Base-by-base conservation (phyloP, 2,797 vertebrate genomes). In the Mormyrops boulengeri region DNA sequence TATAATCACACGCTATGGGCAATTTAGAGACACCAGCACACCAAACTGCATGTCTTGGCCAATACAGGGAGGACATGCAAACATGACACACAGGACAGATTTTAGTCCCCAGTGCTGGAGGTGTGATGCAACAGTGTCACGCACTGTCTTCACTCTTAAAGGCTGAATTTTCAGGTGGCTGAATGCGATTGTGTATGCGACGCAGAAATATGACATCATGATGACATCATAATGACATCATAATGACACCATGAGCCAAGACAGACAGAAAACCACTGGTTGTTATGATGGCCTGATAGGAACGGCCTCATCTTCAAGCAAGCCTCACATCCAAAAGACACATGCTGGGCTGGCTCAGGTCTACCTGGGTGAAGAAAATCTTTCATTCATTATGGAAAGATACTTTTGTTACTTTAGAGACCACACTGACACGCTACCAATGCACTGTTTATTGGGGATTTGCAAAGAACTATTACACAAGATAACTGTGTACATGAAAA, bases 401-500 rank as follows among this genome's bases (percentile, higher is more conserved):
- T 38, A 41, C 34, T 38, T 41, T 47, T 47, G 2, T 82, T 82
- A 44, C 44, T 44, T 82, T 47, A 47, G 41, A 82, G 38, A n/a
- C 3, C 55, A 57, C 77, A 47, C n/a, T 22, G 41, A 82, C 19
- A 47, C 22, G 77, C 22, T 95, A 95, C 94, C 94, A 90, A 89
- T 94, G 88, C 93, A 90, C 90, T 92, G 91, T 92, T 95, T 92
- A 93, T 93, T 89, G 77, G 77, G 19, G 86, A 94, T 92, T 91
- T 91, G 92, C 93, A 94, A 94, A 95, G 94, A 94, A 95, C 94
- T 94, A 92, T 93, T 88, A 93, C 69, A 90, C 92, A 91, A 92
- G 91, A 92, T 55, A 90, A 92, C 53, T 60, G 82, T 30, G 80
- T 92, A 91, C 89, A 89, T 66, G 89, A 49, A 86, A 85, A 89